These are phyloP conservation scores for Pseudorhiza aurosa DNA, from an alignment of 30 jellyfish, hydroid and myxozoan genomes.

Conservation along the genomic window DNA sequence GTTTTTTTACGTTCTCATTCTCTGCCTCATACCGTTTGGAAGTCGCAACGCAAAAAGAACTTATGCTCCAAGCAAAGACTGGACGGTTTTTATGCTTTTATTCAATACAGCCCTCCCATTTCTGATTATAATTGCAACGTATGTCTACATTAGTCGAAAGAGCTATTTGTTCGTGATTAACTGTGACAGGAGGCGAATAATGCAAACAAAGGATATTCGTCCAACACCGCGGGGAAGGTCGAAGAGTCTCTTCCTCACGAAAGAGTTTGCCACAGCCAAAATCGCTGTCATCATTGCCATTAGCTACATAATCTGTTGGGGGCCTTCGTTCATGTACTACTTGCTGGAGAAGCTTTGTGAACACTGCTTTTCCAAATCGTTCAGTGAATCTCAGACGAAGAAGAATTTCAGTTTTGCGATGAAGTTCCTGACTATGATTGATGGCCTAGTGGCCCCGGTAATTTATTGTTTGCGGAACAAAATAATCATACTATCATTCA, in stretches of 20 bases:
- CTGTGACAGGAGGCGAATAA: not conserved
- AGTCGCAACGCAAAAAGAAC: slow-evolving; percentile 15
- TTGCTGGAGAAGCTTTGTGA: slow-evolving; percentile 52
- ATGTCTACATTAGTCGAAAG: slow-evolving; percentile 33
- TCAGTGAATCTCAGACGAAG: slow-evolving; percentile 58
- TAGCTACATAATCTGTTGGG: slow-evolving; percentile 88
- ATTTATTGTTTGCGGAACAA: slow-evolving; percentile 79
- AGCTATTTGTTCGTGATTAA: not conserved
- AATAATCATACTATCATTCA: not conserved
- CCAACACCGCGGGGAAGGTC: not conserved
- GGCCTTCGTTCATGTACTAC: slow-evolving; percentile 88
- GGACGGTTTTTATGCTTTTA: slow-evolving; percentile 80
- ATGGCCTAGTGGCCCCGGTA: slow-evolving; percentile 92
- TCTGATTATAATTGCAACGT: slow-evolving; percentile 29
- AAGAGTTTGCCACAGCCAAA: slow-evolving; percentile 55
- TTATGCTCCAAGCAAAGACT: slow-evolving; percentile 65
- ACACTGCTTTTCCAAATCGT: slow-evolving; percentile 61
- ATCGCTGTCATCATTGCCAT: slow-evolving; percentile 64
- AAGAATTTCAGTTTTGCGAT: slow-evolving; percentile 60
- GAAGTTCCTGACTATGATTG: slow-evolving; percentile 83
- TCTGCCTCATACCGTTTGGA: slow-evolving; percentile 81
- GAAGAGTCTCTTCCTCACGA: not conserved
- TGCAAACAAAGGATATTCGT: not conserved
- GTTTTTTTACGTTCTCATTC: slow-evolving; percentile 71
- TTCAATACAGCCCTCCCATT: slow-evolving; percentile 81